phyloP scores from a whole-genome alignment of 64 coral and sea anemone species.

The Porites australiensis region DNA sequence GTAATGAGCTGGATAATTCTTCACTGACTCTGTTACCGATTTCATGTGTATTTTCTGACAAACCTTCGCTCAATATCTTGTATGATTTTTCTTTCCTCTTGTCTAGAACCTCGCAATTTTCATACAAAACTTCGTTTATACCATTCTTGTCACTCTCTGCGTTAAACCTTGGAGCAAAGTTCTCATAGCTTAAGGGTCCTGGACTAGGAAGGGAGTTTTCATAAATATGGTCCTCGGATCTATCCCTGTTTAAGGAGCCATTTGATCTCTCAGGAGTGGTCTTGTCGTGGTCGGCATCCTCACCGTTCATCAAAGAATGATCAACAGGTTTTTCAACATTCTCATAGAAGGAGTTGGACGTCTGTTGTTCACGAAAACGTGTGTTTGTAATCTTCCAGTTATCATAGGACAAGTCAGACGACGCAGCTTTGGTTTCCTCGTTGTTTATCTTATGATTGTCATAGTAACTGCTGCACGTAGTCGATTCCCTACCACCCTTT shows the following conservation, averaged over 20 bases:
- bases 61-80: neutral
- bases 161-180: neutral
- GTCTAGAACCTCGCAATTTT: neutral
- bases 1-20: conserved; percentile 1
- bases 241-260: neutral
- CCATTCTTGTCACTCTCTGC: neutral
- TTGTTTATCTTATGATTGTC: conserved; percentile 26
- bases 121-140: neutral
- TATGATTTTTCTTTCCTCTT: neutral
- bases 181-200: neutral
- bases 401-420: neutral
- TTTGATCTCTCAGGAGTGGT: neutral
- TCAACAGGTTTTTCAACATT: neutral
- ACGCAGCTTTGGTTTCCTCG: neutral
- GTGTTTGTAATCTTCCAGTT: conserved; percentile 5
- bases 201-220: neutral
- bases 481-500: neutral
- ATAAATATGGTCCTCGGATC: neutral
- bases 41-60: neutral
- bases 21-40: neutral
- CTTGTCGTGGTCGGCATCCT: neutral
- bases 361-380: no score
- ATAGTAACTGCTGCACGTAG: neutral
- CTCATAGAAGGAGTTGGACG: neutral
- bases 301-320: neutral